phyloP scores from a whole-genome alignment of 2,113 vertebrate genomes.

The Pseudopodoces humilis region DNA sequence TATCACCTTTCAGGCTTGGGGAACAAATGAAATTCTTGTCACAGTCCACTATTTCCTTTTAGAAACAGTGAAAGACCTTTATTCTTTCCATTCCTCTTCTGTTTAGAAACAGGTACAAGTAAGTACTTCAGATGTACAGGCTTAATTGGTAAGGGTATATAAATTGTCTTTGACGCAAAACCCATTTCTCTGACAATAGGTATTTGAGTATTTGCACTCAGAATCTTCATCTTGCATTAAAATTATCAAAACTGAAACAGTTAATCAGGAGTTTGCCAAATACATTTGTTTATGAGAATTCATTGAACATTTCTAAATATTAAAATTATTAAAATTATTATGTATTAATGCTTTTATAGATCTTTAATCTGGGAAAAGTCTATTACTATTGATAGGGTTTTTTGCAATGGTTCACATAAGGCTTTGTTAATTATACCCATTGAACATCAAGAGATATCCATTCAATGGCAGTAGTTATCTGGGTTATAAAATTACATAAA shows the following conservation, averaged over 20 bases:
- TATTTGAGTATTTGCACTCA: background rate
- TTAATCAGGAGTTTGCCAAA: background rate
- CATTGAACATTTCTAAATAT: background rate
- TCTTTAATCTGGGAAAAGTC: background rate
- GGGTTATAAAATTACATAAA: background rate
- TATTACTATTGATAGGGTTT: background rate
- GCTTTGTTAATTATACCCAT: background rate
- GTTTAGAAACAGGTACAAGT: background rate
- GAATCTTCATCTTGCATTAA: background rate
- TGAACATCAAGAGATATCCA: background rate
- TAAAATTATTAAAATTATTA: background rate
- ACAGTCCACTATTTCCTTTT: background rate
- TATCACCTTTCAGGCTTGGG: slow-evolving; percentile 67
- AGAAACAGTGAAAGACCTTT: background rate
- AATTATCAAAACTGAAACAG: background rate
- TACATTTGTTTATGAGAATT: background rate
- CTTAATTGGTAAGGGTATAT: background rate
- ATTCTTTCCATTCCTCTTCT: background rate
- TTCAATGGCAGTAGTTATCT: background rate
- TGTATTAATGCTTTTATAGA: background rate
- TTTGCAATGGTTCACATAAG: background rate
- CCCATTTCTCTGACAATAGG: background rate
- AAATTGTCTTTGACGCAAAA: background rate
- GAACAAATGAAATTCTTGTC: slow-evolving; percentile 51
- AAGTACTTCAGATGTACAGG: background rate